Conservation (phyloP, 2,888 invertebrate genomes). For the Hedya salicella region DNA sequence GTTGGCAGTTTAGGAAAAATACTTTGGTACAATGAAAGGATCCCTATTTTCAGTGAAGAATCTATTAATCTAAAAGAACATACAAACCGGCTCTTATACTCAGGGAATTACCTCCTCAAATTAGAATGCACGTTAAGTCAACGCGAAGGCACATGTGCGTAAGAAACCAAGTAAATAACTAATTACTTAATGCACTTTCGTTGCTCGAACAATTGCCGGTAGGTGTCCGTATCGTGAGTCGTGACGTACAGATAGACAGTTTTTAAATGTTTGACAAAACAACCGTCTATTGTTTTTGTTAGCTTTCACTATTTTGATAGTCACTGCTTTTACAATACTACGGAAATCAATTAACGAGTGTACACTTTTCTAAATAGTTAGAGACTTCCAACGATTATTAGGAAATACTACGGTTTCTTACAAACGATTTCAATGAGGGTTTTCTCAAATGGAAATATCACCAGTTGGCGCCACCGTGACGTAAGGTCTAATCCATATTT, state of each 20-base stretch:
- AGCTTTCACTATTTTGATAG: slow-evolving; percentile 25
- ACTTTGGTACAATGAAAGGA: too few species aligned
- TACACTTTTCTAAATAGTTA: too few species aligned
- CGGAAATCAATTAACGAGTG: background rate
- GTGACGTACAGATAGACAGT: slow-evolving; percentile 19
- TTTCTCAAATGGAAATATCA: too few species aligned
- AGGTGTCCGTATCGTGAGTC: slow-evolving; percentile 19
- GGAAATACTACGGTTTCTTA: too few species aligned
- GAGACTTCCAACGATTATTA: too few species aligned
- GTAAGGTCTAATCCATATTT: too few species aligned
- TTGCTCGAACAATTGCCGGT: slow-evolving; percentile 17
- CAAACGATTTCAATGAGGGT: too few species aligned
- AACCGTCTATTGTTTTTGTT: slow-evolving; percentile 31
- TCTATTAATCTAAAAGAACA: too few species aligned
- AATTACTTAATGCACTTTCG: slow-evolving; percentile 22
- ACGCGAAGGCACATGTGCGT: slow-evolving; percentile 1
- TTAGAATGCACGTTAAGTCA: slow-evolving; percentile 7
- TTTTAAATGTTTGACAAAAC: slow-evolving; percentile 22
- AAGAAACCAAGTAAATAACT: slow-evolving; percentile 31
- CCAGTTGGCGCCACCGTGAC: too few species aligned
- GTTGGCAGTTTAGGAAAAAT: too few species aligned
- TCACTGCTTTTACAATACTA: background rate
- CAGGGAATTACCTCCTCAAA: slow-evolving; percentile 1
- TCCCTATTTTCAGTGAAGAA: too few species aligned
- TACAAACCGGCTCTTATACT: too few species aligned